phyloP scores from a whole-genome alignment of 2,113 vertebrate genomes.

The Hippotragus niger region DNA sequence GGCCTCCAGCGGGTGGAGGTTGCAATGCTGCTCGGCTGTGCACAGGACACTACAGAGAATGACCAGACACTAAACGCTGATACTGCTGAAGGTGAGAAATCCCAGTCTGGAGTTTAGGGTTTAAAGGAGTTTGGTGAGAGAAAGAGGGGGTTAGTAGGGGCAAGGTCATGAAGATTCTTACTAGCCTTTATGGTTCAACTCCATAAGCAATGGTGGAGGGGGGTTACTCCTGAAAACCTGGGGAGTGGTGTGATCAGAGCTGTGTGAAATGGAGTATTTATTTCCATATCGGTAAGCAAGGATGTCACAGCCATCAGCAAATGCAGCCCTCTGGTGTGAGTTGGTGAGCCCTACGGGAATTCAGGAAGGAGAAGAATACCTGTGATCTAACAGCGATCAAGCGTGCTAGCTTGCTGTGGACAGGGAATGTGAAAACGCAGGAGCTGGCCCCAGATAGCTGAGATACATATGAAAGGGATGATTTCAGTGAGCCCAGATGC shows the following conservation, averaged over 20 bases:
- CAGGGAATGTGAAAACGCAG: not conserved
- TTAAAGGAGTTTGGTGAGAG: not conserved
- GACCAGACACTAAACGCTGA: not conserved
- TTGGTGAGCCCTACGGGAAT: not conserved
- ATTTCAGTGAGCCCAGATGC: not conserved
- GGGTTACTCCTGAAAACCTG: not conserved
- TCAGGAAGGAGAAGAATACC: not conserved
- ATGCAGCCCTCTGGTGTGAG: not conserved
- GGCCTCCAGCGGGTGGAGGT: not conserved
- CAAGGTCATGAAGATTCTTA: not conserved
- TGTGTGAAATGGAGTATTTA: not conserved
- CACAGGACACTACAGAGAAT: no score
- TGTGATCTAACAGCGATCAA: not conserved
- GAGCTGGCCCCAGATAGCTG: not conserved
- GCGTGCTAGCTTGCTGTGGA: not conserved
- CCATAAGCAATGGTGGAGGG: not conserved
- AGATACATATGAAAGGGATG: not conserved
- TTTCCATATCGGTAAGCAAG: not conserved
- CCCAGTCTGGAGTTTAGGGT: not conserved
- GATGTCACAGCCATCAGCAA: not conserved
- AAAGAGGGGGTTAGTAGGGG: not conserved
- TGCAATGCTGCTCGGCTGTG: fast-evolving
- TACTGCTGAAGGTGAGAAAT: not conserved
- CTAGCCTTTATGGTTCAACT: no score
- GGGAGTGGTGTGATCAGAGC: not conserved